Base-by-base conservation (phyloP, 2,113 vertebrate genomes). In the Prunella himalayana region DNA sequence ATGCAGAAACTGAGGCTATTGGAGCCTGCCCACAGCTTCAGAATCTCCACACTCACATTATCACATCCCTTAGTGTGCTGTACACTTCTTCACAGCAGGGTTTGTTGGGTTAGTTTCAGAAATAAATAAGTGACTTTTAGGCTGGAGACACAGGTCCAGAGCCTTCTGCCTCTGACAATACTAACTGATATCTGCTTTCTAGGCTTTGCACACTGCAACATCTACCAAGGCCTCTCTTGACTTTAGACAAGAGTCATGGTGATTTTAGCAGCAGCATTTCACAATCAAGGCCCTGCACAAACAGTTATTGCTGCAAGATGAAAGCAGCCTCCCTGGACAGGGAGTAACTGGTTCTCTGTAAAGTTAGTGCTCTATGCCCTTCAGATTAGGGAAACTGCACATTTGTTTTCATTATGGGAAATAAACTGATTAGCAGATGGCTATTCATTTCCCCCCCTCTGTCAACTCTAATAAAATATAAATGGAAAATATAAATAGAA, bases 341-440 rank as follows among this genome's bases (percentile, higher is more conserved):
- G 3, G 3, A 92, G 56, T n/a, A 89, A 56, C 91, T 41, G 44
- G 23, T 41, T 92, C 28, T 57, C 69, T 75, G 45, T 41, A 87
- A 86, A 86, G 28, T 69, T 49, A 69, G 25, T 35, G 69, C 66
- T 88, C 90, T 42, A 50, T 37, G 41, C n/a, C 78, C 82, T 90
- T 83, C 79, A 83, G 68, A 94, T 95, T 59, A 89, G 21, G 56
- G 47, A 73, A 94, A 90, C 5, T 68, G 59, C 59, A 86, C 50
- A 93, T 94, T 95, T 94, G 77, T 94, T 96, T 94, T 96, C 90
- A 95, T 96, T 96, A 96, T 53, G 37, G 82, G 59, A 92, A 94
- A 80, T 91, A 95, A 97, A 93, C 92, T 90, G 92, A 95, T 97
- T 95, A 97, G 94, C 87, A 97, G 92, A 95, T 78, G 80, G 77